phyloP scores from a whole-genome alignment of 2,797 vertebrate genomes.

The Taenioides sp. region DNA sequence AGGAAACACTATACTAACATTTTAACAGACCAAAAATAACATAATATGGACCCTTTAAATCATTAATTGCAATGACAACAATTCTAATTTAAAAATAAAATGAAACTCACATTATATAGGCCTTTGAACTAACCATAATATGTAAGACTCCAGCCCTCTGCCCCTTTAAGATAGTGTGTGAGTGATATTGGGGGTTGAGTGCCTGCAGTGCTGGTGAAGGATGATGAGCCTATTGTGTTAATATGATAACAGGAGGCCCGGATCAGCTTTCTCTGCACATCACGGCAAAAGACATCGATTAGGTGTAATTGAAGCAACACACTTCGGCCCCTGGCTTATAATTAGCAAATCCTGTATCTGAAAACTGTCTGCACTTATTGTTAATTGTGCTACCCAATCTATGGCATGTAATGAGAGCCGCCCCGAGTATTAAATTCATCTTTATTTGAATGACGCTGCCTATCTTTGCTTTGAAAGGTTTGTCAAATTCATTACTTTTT shows the following conservation, averaged over 20 bases:
- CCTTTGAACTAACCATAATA: too few species aligned
- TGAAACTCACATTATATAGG: background rate
- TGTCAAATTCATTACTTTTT: background rate
- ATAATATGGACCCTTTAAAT: too few species aligned
- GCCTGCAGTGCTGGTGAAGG: constrained; percentile 45
- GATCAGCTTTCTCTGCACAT: constrained; percentile 67
- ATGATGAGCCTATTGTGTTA: constrained; percentile 65
- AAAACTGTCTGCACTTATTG: constrained; percentile 54
- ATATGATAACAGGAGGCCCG: constrained; percentile 64
- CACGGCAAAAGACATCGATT: constrained; percentile 66
- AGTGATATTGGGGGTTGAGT: constrained; percentile 18
- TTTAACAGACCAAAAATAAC: too few species aligned
- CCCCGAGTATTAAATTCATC: constrained; percentile 40
- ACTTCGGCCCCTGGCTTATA: constrained; percentile 59
- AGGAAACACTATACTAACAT: too few species aligned
- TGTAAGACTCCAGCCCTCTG: background rate
- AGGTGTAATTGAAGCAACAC: constrained; percentile 63
- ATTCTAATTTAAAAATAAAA: too few species aligned
- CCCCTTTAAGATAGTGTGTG: background rate
- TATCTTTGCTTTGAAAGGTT: background rate
- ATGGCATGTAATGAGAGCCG: constrained; percentile 28
- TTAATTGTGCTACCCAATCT: constrained; percentile 45
- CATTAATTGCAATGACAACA: too few species aligned
- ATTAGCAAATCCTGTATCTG: constrained; percentile 70
- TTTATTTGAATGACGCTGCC: constrained; percentile 12